Base-by-base conservation (phyloP, 2,797 vertebrate genomes). In the Alcedo atthis region DNA sequence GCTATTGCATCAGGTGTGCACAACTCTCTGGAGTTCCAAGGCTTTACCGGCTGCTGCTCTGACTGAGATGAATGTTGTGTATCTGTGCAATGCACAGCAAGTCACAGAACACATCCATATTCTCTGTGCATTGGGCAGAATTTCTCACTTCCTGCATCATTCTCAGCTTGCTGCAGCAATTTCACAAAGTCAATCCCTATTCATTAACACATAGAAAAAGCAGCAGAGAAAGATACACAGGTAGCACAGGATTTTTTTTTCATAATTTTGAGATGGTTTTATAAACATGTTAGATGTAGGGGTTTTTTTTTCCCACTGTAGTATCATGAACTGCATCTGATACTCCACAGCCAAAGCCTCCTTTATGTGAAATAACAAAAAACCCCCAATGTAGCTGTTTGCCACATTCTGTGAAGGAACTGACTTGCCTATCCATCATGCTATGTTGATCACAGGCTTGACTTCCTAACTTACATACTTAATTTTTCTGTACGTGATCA, bases 91-190 rank as follows among this genome's bases (percentile, higher is more conserved):
- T 3, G 20, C 78, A 81, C 83, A 86, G 77, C 20, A 12, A 82
- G 78, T 53, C 66, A 74, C 76, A 53, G 1, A 77, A 45, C 74
- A 63, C 75, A 92, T 92, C 94, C 74, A 30, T 80, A 94, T 87
- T 93, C 85, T 59, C 68, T 88, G 81, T 73, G 80, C 75, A 84
- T 30, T 82, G 84, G 87, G 84, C 86, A 94, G 74, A 69, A 62
- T 86, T 81, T 69, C 77, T 79, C 74, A 61, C 76, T 86, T 79
- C 88, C 66, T 80, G 42, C 51, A 71, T 88, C 74, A 62, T 85
- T 93, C 77, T 89, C 73, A 75, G 81, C 81, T 94, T 89, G 58
- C 85, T 94, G 82, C 66, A 87, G 76, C 30, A n/a, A 59, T 94
- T 94, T 92, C 66, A 69, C 82, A 91, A 91, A 88, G 69, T 82